Conservation (phyloP, 2,797 vertebrate genomes). For the Diceros bicornis region DNA sequence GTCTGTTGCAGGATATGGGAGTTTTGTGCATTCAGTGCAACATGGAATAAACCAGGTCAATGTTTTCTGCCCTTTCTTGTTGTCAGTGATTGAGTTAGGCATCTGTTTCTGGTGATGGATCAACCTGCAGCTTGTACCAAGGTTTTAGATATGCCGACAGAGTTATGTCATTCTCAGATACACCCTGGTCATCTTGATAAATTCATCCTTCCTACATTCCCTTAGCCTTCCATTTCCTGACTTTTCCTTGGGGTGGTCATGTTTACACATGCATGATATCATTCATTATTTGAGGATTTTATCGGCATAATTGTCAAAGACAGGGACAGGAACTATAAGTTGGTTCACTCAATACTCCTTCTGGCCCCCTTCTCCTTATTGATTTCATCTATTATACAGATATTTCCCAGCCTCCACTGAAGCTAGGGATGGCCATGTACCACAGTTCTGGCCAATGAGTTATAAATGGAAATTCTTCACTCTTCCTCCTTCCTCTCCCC, state of each 20-base stretch:
- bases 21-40: background rate
- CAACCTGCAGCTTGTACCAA: background rate
- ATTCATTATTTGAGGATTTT: conserved; percentile 30
- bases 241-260: background rate
- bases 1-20: background rate
- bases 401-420: background rate
- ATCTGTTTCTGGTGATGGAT: background rate
- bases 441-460: background rate
- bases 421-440: background rate
- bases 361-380: background rate
- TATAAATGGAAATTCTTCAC: background rate
- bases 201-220: background rate
- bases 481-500: background rate
- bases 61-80: conserved; percentile 11
- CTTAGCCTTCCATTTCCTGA: background rate
- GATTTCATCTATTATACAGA: background rate
- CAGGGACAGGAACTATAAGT: background rate
- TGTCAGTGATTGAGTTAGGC: background rate
- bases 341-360: background rate
- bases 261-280: background rate
- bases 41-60: background rate
- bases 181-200: conserved; percentile 28
- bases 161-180: conserved; percentile 23
- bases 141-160: background rate
- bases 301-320: conserved; percentile 1